A percentile compares a stretch with the other conserved stretches of the same genome.
These are phyloP conservation scores for Oxygymnocypris stewartii DNA, from an alignment of 2,113 vertebrate species.

Conservation along the genomic window DNA sequence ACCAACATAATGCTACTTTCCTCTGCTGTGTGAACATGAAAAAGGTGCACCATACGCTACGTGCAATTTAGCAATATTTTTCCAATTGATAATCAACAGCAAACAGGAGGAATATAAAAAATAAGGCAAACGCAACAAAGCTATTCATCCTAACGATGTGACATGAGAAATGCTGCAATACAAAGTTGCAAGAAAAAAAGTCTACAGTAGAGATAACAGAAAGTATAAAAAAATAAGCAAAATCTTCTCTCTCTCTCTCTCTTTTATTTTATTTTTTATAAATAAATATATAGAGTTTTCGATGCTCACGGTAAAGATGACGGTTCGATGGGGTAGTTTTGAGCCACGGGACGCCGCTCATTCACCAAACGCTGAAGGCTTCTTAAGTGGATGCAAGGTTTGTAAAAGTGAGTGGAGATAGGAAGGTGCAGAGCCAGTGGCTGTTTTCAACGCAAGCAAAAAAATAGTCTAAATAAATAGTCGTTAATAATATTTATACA, in stretches of 20 bases:
- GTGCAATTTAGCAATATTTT: neutral
- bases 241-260: too few species aligned
- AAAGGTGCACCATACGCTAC: neutral
- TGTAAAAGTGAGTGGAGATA: neutral
- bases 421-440: neutral
- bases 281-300: too few species aligned
- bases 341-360: neutral
- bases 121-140: neutral
- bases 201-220: neutral
- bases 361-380: neutral
- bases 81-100: neutral
- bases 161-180: neutral
- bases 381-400: neutral
- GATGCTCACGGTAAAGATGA: neutral
- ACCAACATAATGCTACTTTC: conserved; percentile 54
- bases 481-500: neutral
- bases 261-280: too few species aligned
- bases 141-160: neutral
- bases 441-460: neutral
- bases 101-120: neutral
- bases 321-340: neutral
- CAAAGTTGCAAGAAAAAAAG: neutral
- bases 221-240: neutral
- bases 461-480: conserved; percentile 8
- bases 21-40: conserved; percentile 4